Evolutionary conservation across 2,888 invertebrate species (phyloP), one percentile per base, ranked within the genome.

Genomic region (Campoplex capitator): DNA sequence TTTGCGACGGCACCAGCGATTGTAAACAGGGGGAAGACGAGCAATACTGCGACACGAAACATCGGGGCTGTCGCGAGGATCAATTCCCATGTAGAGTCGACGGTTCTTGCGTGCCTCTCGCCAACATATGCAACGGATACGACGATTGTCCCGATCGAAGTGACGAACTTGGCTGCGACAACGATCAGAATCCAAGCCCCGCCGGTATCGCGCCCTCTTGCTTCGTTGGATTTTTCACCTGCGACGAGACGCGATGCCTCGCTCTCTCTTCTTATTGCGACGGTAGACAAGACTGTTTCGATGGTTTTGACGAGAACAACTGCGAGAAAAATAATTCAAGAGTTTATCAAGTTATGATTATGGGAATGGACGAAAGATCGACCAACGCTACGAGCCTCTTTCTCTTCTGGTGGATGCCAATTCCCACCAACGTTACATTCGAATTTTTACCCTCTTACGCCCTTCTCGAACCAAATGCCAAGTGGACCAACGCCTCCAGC

Each of bases 271-370:
- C 95, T 75, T 95, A 96, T 51, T 98, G 98, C 93, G 96, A 98
- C 92, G 96, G 96, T 0, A 95, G 95, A 13, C 94, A 95, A 56
- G 97, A 98, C 91, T 98, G 98, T 92, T 95, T 95, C 87, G 98
- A 98, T 91, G 96, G 96, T 13, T 96, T 95, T 68, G 98, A 98
- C 92, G 98, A 98, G 93, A 92, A 92, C 3, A 96, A 97, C 93
- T 97, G 97, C 89, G 92, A 93, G 9, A 93, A 93, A 18, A 95
- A 95, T 45, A 95, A 94, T 51, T 92, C 94, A 1, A 92, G 95
- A 89, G 94, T 95, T 7, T 95, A 95, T 88, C 95, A 95, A 88
- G 93, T 92, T 83, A 90, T 84, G 95, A 95, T 96, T 74, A 96
- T 97, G 93, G 96, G 96, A 11, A 96, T 97, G 18, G 97, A 97